phyloP scores from a whole-genome alignment of 2,797 vertebrate species.

The Avahi laniger region DNA sequence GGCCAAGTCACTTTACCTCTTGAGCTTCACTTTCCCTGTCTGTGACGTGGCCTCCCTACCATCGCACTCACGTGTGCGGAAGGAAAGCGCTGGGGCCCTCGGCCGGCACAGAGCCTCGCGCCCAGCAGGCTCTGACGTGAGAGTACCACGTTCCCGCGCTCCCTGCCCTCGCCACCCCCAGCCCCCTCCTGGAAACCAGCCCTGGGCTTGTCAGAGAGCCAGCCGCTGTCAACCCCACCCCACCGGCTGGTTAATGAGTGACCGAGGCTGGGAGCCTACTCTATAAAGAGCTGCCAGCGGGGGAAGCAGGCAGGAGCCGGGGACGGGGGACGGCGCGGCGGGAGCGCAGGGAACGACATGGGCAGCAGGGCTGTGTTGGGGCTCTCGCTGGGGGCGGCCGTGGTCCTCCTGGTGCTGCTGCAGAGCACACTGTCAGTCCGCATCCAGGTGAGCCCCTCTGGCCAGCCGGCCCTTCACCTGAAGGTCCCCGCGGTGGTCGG shows the following conservation, averaged over 20 bases:
- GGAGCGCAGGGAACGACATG: not conserved
- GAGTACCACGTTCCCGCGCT: fast-evolving
- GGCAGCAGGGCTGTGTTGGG: not conserved
- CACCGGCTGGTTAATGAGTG: constrained; percentile 73
- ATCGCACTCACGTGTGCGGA: fast-evolving
- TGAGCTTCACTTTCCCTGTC: not conserved
- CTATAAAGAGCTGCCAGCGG: constrained; percentile 57
- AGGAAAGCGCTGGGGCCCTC: not conserved
- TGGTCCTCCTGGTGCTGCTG: constrained; percentile 55
- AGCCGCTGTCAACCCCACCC: constrained; percentile 60
- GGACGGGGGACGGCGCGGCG: not conserved
- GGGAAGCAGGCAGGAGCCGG: not conserved
- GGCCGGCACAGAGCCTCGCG: not conserved
- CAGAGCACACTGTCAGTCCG: constrained; percentile 60
- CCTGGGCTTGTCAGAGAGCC: constrained; percentile 42
- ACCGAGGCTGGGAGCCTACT: not conserved
- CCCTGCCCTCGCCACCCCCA: too few species aligned
- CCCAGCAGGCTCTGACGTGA: not conserved
- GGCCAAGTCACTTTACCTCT: not conserved
- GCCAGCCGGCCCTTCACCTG: not conserved
- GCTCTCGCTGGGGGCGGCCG: not conserved
- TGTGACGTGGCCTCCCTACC: not conserved
- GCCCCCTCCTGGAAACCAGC: not conserved
- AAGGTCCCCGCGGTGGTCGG: not conserved
- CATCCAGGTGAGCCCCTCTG: constrained; percentile 65